phyloP scores from a whole-genome alignment of 2,888 invertebrate genomes.

The Philereme transversata region DNA sequence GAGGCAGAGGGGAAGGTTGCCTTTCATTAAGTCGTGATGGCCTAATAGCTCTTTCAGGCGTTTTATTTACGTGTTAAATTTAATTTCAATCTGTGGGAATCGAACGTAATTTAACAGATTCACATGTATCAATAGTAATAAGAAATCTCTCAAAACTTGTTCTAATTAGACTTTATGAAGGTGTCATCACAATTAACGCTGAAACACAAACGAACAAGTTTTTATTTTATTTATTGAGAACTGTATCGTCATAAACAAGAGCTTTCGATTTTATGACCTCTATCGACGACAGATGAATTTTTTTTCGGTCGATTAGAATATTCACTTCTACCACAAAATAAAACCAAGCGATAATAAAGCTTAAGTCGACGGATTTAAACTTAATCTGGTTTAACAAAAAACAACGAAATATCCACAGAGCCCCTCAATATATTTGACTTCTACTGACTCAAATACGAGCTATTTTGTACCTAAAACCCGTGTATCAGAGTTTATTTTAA shows the following conservation, averaged over 20 bases:
- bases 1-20: too few species aligned
- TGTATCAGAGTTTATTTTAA: constrained; percentile 3
- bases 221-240: constrained; percentile 47
- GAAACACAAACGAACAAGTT: constrained; percentile 49
- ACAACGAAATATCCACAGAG: too few species aligned
- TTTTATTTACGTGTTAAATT: too few species aligned
- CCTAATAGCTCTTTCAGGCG: too few species aligned
- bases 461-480: background rate
- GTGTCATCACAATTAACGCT: constrained; percentile 50
- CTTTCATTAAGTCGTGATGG: too few species aligned
- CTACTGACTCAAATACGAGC: too few species aligned
- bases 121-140: constrained; percentile 10
- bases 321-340: constrained; percentile 2
- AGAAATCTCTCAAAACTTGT: constrained; percentile 28
- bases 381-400: too few species aligned
- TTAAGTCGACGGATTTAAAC: too few species aligned
- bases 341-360: too few species aligned
- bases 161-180: constrained; percentile 40
- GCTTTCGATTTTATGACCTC: constrained; percentile 52
- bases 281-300: constrained; percentile 4
- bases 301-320: constrained; percentile 5
- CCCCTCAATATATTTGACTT: too few species aligned
- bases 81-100: constrained; percentile 6
- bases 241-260: constrained; percentile 52
- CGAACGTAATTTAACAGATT: constrained; percentile 16